Conservation (phyloP, 2,797 vertebrate species). For the Eospalax fontanierii region DNA sequence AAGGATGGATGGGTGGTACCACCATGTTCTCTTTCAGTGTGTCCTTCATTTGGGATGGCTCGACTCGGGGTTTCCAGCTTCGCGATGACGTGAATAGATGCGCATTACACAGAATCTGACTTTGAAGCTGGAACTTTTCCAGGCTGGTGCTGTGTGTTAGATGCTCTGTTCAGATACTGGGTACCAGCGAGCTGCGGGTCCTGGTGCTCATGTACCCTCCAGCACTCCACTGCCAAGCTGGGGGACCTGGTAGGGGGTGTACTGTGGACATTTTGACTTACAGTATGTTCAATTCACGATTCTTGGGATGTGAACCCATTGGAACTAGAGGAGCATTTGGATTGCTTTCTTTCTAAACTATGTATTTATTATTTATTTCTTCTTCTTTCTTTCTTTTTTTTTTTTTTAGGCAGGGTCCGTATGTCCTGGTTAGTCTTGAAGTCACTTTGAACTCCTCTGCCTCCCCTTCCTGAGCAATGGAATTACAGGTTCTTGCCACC, state of each 20-base stretch:
- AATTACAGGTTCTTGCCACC: not conserved
- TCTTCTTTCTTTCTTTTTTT: not conserved
- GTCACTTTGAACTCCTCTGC: not conserved
- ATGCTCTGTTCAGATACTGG: not conserved
- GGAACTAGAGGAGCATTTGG: not conserved
- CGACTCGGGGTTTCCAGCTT: no score
- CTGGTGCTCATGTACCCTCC: not conserved
- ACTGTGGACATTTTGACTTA: no score
- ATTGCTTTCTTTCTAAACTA: not conserved
- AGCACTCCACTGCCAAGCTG: rapidly evolving
- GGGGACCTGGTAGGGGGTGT: no score
- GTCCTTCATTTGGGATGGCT: no score
- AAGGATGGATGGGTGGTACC: not conserved
- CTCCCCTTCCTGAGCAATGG: not conserved
- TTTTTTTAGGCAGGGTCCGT: not conserved
- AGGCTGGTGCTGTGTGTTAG: no score
- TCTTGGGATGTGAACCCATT: not conserved
- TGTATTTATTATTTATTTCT: no score
- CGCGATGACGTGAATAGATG: rapidly evolving
- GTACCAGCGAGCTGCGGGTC: not conserved
- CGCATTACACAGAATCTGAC: not conserved
- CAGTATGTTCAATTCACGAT: not conserved
- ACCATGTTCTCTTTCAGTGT: not conserved
- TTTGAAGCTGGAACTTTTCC: not conserved
- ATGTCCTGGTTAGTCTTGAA: not conserved